Base-by-base conservation (phyloP, 2,888 invertebrate genomes). In the Acleris cristana region DNA sequence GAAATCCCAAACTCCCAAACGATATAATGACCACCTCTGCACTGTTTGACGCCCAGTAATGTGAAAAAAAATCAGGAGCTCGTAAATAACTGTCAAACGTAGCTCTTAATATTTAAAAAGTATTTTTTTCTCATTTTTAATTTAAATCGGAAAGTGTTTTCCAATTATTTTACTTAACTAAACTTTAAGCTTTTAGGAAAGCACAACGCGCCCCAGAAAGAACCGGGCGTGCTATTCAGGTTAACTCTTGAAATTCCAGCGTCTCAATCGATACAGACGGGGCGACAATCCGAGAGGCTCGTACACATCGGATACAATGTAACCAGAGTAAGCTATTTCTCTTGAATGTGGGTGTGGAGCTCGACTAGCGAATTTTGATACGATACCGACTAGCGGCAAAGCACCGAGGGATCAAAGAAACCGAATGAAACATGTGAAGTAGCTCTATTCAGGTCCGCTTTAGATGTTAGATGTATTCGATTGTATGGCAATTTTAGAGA, bases 321-420 rank as follows among this genome's bases (percentile, higher is more conserved):
- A 44, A 51, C 55, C 12, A 54, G 48, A 51, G 51, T 45, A 23
- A 23, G 44, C 19, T 61, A 23, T 65, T 56, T 23, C 56, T 48
- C 51, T 21, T 51, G n/a, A 30, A 56, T 56, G 55, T 55, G 30
- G 61, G 66, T 45, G 61, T 57, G 26, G 49, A 44, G 49, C 55
- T 61, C 40, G 55, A 65, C 51, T 61, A 66, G 48, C 53, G 58
- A 63, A 58, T 54, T 67, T 58, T 52, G 67, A 63, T 63, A 57
- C 56, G 44, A 40, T 14, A 23, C 21, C 51, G 8, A 49, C 49
- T 40, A 67, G 48, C 63, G 45, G 58, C 48, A 68, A 64, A 64
- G 58, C 64, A 21, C 40, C 48, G 53, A 54, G 30, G 58, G 62
- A 63, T 69, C 59, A 63, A 63, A 69, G 69, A 58, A 63, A 66